Evolutionary conservation across 1,140 invertebrate species (phyloP).

Genomic region (Formica exsecta): DNA sequence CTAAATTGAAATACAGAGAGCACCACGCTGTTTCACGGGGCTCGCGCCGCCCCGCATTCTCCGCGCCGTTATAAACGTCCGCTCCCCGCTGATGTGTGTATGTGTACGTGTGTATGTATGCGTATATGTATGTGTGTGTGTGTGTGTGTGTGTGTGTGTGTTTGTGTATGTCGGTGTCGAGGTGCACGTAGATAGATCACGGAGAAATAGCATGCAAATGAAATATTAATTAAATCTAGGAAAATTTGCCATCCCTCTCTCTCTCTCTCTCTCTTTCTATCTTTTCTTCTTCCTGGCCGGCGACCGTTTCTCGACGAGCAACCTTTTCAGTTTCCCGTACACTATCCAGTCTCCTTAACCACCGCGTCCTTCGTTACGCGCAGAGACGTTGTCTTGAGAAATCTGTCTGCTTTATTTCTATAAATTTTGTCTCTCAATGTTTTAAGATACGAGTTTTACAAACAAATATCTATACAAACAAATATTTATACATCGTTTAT

Average conservation of each 20-base stretch:
- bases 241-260: conserved; percentile 72
- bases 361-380: not conserved
- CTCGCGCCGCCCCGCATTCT: conserved; percentile 58
- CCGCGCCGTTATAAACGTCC: conserved; percentile 52
- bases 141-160: not conserved
- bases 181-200: conserved; percentile 34
- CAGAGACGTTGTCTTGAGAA: not conserved
- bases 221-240: conserved; percentile 83
- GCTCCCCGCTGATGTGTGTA: not conserved
- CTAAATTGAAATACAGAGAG: conserved; percentile 85
- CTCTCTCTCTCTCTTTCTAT: conserved; percentile 27
- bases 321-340: conserved; percentile 41
- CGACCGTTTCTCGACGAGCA: conserved; percentile 42
- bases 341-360: conserved; percentile 6
- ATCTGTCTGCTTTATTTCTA: not conserved
- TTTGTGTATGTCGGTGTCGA: conserved; percentile 1
- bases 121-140: not conserved
- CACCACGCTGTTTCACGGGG: conserved; percentile 48
- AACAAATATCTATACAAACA: not conserved
- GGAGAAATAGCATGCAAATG: conserved; percentile 81
- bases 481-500: not conserved
- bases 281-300: not conserved
- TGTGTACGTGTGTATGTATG: not conserved
- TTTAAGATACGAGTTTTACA: not conserved
- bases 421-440: not conserved